Percentiles rank a stretch among this genome's conserved stretches.
Conservation (phyloP, 2,888 invertebrate genomes). For the Slavum lentiscoides region DNA sequence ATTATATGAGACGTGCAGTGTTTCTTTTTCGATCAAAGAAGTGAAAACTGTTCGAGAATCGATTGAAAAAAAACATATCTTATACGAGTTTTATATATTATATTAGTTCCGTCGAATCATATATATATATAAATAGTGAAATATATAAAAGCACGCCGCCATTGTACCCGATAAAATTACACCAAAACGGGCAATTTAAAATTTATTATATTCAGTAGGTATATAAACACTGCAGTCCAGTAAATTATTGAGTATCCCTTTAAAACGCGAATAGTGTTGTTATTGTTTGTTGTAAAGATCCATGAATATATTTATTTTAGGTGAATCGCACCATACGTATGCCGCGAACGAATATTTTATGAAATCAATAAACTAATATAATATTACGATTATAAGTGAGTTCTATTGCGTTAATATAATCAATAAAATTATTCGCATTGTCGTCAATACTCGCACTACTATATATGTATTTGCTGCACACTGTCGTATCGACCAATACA, state of each 20-base stretch:
- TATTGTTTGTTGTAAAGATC: constrained; percentile 5
- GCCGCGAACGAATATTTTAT: background rate
- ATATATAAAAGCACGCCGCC: no score
- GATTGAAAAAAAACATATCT: no score
- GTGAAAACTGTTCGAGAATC: no score
- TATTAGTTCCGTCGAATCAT: no score
- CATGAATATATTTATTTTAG: constrained; percentile 15
- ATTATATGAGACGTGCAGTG: no score
- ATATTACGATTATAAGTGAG: constrained; percentile 19
- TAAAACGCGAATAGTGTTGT: background rate
- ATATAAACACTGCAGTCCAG: no score
- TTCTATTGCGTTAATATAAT: background rate
- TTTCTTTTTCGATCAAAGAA: no score
- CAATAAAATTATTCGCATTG: background rate
- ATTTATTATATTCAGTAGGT: no score
- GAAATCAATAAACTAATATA: background rate
- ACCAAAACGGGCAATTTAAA: no score
- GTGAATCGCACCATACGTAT: constrained; percentile 14
- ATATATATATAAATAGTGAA: no score
- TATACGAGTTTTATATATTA: no score
- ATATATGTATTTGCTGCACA: background rate
- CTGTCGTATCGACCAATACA: background rate
- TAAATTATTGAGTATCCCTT: background rate
- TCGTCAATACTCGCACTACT: background rate
- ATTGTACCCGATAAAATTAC: no score